phyloP scores from a whole-genome alignment of 2,113 vertebrate genomes.

The Pipra filicauda region DNA sequence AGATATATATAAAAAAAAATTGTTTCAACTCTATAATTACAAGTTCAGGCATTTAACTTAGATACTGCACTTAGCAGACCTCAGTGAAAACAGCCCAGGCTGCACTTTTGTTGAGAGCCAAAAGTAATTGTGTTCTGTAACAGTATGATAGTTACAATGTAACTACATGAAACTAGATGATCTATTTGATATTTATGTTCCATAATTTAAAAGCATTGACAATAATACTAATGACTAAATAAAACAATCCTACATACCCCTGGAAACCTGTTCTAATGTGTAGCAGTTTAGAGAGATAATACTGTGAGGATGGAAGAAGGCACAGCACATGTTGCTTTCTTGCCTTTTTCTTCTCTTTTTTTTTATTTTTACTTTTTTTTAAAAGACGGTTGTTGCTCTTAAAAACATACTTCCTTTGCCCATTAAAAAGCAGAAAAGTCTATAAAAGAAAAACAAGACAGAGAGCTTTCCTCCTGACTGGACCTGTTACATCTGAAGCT shows the following conservation, averaged over 20 bases:
- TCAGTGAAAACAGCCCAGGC: not conserved
- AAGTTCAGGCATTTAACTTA: not conserved
- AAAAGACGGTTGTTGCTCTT: not conserved
- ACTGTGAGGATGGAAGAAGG: not conserved
- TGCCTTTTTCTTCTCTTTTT: not conserved
- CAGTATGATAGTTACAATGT: not conserved
- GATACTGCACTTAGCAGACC: not conserved
- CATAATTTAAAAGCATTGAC: not conserved
- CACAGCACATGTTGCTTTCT: not conserved
- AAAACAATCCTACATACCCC: not conserved
- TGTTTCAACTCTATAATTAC: not conserved
- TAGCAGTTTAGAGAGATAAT: not conserved
- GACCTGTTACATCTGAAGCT: not conserved
- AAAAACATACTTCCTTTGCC: not conserved
- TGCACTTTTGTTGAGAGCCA: not conserved
- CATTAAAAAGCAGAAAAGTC: not conserved
- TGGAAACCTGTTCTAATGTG: not conserved
- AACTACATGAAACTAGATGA: not conserved
- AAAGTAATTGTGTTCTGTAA: constrained; percentile 17
- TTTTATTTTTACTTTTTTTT: not conserved
- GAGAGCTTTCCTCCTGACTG: not conserved
- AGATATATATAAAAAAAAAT: too few relatives aligned
- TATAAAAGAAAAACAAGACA: not conserved
- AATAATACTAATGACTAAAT: not conserved
- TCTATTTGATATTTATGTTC: not conserved